Percentiles rank a stretch among this genome's conserved stretches.
phyloP scores from a whole-genome alignment of 1,140 invertebrate genomes.

The Macrobrachium rosenbergii region DNA sequence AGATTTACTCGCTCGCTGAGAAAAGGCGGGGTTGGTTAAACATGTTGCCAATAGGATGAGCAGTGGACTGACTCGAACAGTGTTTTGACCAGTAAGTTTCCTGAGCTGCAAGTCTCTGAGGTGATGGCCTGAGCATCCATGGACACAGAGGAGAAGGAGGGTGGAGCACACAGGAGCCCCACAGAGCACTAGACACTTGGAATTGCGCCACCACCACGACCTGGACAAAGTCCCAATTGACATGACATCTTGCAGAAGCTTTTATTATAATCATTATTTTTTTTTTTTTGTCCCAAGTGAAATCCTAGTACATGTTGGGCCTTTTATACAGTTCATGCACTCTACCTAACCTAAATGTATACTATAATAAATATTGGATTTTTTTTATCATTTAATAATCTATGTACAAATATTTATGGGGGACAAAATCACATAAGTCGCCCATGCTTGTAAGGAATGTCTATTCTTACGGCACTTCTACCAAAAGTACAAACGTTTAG shows the following conservation, averaged over 20 bases:
- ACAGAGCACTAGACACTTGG: background rate
- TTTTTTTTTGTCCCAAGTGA: slow-evolving; percentile 1
- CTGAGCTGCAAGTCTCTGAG: too few species aligned
- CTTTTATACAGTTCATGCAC: slow-evolving; percentile 21
- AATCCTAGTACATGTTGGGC: background rate
- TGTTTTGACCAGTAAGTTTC: too few species aligned
- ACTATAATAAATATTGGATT: slow-evolving; percentile 53
- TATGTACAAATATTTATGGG: slow-evolving; percentile 52
- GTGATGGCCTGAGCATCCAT: slow-evolving; percentile 7
- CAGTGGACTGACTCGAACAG: too few species aligned
- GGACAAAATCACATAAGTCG: slow-evolving; percentile 23
- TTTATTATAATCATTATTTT: background rate
- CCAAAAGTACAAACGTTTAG: slow-evolving; percentile 59
- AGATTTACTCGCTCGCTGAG: too few species aligned
- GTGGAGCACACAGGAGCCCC: background rate
- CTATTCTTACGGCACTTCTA: slow-evolving; percentile 41
- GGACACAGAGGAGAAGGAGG: slow-evolving; percentile 3
- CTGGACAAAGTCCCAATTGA: background rate
- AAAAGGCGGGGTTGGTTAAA: too few species aligned
- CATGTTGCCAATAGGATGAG: too few species aligned
- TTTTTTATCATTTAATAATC: slow-evolving; percentile 48
- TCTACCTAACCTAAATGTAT: slow-evolving; percentile 34
- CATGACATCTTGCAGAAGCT: background rate
- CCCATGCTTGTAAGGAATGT: slow-evolving; percentile 37
- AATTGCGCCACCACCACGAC: background rate